These are phyloP conservation scores for Eupeodes corollae DNA, from an alignment of 1,140 invertebrate genomes.

Conservation along the genomic window DNA sequence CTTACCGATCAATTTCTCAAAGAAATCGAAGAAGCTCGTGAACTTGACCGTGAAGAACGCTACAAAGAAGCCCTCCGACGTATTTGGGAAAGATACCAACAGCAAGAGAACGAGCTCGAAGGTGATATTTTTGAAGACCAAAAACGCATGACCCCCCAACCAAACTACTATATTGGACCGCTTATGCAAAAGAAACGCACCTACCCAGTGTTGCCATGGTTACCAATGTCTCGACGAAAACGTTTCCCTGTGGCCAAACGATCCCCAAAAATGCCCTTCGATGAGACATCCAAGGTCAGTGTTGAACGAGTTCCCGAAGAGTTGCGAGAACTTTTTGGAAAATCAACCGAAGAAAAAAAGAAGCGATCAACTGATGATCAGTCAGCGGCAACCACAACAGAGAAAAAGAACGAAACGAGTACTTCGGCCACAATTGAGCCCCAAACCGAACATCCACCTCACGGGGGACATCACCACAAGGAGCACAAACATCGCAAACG, in stretches of 20 bases:
- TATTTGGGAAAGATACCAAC: slow-evolving; percentile 49
- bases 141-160: slow-evolving; percentile 43
- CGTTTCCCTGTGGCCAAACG: slow-evolving; percentile 53
- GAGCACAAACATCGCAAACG: slow-evolving; percentile 26
- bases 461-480: slow-evolving; percentile 9
- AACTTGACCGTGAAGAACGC: slow-evolving; percentile 38
- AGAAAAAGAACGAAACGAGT: slow-evolving; percentile 13
- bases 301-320: slow-evolving; percentile 33
- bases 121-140: slow-evolving; percentile 30
- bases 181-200: slow-evolving; percentile 38
- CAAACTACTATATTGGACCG: slow-evolving; percentile 40
- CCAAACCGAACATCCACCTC: background rate
- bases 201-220: slow-evolving; percentile 31
- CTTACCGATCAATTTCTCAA: slow-evolving; percentile 45
- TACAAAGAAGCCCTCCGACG: slow-evolving; percentile 45
- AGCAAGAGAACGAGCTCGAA: slow-evolving; percentile 33
- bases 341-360: slow-evolving; percentile 38
- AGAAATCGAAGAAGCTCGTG: slow-evolving; percentile 39
- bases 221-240: slow-evolving; percentile 40
- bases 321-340: slow-evolving; percentile 39
- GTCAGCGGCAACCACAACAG: slow-evolving; percentile 13
- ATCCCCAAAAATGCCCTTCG: slow-evolving; percentile 21
- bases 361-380: slow-evolving; percentile 38
- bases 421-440: slow-evolving; percentile 13
- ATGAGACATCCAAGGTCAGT: slow-evolving; percentile 9